Percentiles rank a stretch among this genome's conserved stretches.
These are phyloP conservation scores for Tetrapedia diversipes DNA, from an alignment of 2,888 invertebrate genomes.

Conservation along the genomic window DNA sequence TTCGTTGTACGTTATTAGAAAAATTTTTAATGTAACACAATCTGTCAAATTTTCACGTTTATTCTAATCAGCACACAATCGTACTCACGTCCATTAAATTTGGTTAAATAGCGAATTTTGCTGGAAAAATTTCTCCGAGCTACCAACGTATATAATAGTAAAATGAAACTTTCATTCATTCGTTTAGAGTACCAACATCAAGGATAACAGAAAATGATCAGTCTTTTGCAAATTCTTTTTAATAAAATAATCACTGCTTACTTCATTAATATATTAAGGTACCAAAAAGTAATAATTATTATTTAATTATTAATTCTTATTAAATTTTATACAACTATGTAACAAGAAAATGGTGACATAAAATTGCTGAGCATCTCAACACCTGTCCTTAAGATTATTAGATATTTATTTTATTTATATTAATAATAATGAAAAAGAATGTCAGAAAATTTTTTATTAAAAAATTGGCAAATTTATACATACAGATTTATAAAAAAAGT, in stretches of 20 bases:
- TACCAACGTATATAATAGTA: conserved; percentile 40
- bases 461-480: not conserved
- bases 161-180: conserved; percentile 22
- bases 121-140: conserved; percentile 36
- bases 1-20: conserved; percentile 72
- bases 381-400: too few relatives aligned
- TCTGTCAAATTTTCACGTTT: conserved; percentile 24
- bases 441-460: not conserved
- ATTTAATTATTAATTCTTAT: not conserved
- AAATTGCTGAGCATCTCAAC: not conserved
- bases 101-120: conserved; percentile 55
- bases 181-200: conserved; percentile 31
- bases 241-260: not conserved
- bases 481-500: not conserved
- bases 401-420: not conserved
- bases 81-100: conserved; percentile 57
- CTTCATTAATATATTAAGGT: not conserved
- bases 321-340: too few relatives aligned
- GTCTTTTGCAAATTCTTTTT: not conserved
- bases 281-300: not conserved
- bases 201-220: not conserved
- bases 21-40: conserved; percentile 19
- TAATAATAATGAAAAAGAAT: not conserved
- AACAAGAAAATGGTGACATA: not conserved
- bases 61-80: conserved; percentile 36